A percentile compares a stretch with the other conserved stretches of the same genome.
Evolutionary conservation across 2,113 vertebrate species (phyloP).

Genomic region (Brachypodius melanocephalos): DNA sequence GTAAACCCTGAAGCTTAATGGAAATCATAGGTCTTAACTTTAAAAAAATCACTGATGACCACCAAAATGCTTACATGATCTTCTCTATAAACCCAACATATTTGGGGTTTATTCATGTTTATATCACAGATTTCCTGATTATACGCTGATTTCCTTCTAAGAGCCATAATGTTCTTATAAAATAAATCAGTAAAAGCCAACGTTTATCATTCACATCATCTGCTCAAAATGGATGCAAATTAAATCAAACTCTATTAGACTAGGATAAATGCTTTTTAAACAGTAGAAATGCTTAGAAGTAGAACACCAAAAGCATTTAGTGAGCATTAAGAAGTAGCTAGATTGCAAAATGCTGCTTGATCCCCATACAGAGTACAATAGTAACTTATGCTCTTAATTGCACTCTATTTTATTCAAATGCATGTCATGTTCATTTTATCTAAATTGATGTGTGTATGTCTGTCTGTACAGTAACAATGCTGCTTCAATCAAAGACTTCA

Average conservation of each 20-base stretch:
- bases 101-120: background rate
- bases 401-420: background rate
- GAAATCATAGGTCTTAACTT: background rate
- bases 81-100: background rate
- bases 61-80: slow-evolving; percentile 16
- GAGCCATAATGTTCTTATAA: slow-evolving; percentile 14
- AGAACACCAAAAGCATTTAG: background rate
- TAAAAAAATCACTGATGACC: background rate
- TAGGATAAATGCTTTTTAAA: background rate
- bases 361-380: background rate
- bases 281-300: background rate
- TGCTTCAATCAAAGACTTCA: background rate
- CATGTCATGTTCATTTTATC: background rate
- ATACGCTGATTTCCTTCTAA: slow-evolving; percentile 5
- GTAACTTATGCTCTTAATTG: background rate
- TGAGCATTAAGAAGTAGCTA: background rate
- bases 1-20: slow-evolving; percentile 10
- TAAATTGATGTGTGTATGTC: background rate
- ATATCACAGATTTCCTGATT: slow-evolving; percentile 24
- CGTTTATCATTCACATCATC: background rate
- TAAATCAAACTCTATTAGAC: background rate
- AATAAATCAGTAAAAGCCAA: slow-evolving; percentile 19
- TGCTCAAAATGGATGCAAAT: slow-evolving; percentile 24
- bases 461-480: background rate
- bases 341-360: background rate